phyloP scores from a whole-genome alignment of 2,113 vertebrate species.

The Podarcis raffonei region DNA sequence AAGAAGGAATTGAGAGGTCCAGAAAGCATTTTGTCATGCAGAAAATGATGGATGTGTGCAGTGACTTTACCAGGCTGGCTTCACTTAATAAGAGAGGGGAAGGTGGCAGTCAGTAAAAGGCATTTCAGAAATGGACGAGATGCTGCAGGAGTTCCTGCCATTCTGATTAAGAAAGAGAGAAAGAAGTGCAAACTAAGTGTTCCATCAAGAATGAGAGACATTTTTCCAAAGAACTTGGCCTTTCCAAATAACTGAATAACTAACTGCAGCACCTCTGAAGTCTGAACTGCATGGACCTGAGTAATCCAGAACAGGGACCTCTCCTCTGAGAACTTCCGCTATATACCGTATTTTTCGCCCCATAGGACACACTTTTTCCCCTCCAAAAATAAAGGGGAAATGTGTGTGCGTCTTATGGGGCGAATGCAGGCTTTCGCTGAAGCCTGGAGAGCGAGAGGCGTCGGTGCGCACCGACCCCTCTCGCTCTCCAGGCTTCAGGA shows the following conservation, averaged over 20 bases:
- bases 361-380: too few relatives aligned
- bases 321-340: background rate
- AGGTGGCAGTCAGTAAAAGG: slow-evolving; percentile 32
- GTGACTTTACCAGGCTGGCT: slow-evolving; percentile 29
- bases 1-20: background rate
- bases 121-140: slow-evolving; percentile 44
- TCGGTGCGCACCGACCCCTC: too few relatives aligned
- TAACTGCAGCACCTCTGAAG: background rate
- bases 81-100: background rate
- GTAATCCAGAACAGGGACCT: background rate
- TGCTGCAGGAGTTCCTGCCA: background rate
- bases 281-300: background rate
- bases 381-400: too few relatives aligned
- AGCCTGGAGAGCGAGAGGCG: too few relatives aligned
- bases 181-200: background rate
- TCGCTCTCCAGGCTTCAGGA: too few relatives aligned
- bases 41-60: background rate
- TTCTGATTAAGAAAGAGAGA: too few relatives aligned
- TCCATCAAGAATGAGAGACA: background rate
- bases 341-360: too few relatives aligned
- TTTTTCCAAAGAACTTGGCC: background rate
- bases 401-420: too few relatives aligned
- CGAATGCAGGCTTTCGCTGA: too few relatives aligned
- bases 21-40: slow-evolving; percentile 25
- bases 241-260: background rate